Conservation (phyloP, 2,888 invertebrate species). For the Lasioglossum vierecki region DNA sequence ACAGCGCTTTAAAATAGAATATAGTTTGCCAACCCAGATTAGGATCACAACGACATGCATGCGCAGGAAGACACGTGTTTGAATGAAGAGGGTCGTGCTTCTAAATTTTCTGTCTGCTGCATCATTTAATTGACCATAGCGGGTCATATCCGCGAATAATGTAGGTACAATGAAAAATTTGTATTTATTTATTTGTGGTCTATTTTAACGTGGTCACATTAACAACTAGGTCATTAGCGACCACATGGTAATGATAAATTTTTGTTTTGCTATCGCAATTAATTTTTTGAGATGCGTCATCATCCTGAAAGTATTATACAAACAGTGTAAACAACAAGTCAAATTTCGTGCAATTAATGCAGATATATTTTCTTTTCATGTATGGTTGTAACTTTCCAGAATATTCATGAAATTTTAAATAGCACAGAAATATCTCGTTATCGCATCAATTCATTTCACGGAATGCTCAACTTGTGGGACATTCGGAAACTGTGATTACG, state of each 20-base stretch:
- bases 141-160: neutral
- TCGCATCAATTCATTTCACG: neutral
- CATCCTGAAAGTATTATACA: neutral
- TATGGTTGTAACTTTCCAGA: neutral
- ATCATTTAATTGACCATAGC: neutral
- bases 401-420: neutral
- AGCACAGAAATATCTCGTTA: neutral
- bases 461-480: neutral
- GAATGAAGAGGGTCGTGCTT: neutral
- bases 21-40: neutral
- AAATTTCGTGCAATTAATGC: too few species aligned
- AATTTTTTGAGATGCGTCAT: neutral
- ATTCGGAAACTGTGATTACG: neutral
- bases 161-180: neutral
- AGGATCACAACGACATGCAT: neutral
- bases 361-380: too few species aligned
- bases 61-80: neutral
- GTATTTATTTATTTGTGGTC: neutral
- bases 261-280: neutral
- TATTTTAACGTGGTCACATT: too few species aligned
- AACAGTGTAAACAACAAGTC: too few species aligned
- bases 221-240: too few species aligned
- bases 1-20: neutral
- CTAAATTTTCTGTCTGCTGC: neutral
- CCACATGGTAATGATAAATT: neutral